Evolutionary conservation across 1,140 invertebrate species (phyloP), one percentile per base, ranked within the genome.

Genomic region (Calosoma granatense): DNA sequence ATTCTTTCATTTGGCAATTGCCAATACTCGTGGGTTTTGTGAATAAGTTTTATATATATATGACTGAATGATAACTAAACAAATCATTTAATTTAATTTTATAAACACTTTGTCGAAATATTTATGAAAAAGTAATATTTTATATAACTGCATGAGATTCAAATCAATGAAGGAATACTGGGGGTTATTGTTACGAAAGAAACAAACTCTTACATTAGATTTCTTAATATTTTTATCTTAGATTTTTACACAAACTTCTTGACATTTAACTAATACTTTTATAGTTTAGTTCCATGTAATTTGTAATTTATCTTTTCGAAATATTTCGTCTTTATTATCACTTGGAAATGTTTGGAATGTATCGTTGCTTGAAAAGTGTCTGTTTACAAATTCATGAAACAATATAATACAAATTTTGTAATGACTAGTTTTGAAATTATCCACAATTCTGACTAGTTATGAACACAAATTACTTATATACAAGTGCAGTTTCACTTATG

Each of bases 201-300:
- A n/a, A n/a, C n/a, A n/a, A n/a, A n/a, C n/a, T n/a, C n/a, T n/a
- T 47, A 47, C 41, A 47, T 9, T 47, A 12, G 41, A 47, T 11
- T 11, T 17, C 6, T 47, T 47, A 47, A 12, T 47, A 47, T 47
- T 9, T 36, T 36, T 36, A 9, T 12, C 41, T 47, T 47, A 47
- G 41, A 47, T 11, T 17, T 47, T 47, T 47, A 47, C 41, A 47
- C 41, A 47, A 47, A 47, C 17, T 47, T 47, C 15, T 11, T 47
- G 17, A 47, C 41, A 47, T 47, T 47, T 9, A 17, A 47, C 41
- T 47, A 47, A 47, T 30, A 30, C 41, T 9, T 36, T 36, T 47
- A 47, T 6, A 47, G 17, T 47, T 47, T 47, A 36, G n/a, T 36
- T 36, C n/a, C 26, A 36, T 36, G n/a, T 9, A 36, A 36, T 36